Evolutionary conservation across 2,113 vertebrate genomes (phyloP).

Genomic region (Chaetorhynchus papuensis): DNA sequence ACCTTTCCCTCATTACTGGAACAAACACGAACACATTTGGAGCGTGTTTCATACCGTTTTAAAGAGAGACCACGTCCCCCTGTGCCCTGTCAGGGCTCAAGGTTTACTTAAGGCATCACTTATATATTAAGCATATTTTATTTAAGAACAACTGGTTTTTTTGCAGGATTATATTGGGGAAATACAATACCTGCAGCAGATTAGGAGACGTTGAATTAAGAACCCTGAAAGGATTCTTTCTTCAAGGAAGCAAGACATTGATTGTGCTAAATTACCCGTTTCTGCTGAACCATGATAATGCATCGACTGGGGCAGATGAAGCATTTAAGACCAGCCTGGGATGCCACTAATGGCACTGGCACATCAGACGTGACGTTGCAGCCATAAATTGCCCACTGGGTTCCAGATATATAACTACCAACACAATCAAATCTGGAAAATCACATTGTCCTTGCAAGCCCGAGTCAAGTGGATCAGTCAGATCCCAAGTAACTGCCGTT

Average conservation of each 20-base stretch:
- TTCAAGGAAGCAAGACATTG: background rate
- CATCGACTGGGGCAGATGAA: background rate
- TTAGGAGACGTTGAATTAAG: background rate
- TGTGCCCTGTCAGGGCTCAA: background rate
- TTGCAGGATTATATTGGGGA: background rate
- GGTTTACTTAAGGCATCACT: background rate
- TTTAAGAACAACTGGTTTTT: background rate
- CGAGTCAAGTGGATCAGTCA: fast-evolving
- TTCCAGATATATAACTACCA: background rate
- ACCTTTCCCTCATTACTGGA: conserved; percentile 4
- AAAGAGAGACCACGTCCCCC: background rate
- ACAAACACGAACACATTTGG: background rate
- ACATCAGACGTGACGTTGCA: fast-evolving
- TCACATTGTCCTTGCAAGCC: background rate
- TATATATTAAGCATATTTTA: background rate
- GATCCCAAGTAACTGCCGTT: background rate
- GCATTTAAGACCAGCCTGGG: background rate
- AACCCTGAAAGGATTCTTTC: background rate
- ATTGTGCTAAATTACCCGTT: background rate
- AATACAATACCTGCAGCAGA: background rate
- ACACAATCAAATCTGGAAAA: background rate
- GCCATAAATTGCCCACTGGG: background rate
- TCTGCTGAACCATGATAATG: background rate
- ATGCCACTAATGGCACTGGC: background rate
- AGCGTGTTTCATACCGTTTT: background rate